Conservation (phyloP, 2,113 vertebrate genomes). For the Hemicordylus capensis region DNA sequence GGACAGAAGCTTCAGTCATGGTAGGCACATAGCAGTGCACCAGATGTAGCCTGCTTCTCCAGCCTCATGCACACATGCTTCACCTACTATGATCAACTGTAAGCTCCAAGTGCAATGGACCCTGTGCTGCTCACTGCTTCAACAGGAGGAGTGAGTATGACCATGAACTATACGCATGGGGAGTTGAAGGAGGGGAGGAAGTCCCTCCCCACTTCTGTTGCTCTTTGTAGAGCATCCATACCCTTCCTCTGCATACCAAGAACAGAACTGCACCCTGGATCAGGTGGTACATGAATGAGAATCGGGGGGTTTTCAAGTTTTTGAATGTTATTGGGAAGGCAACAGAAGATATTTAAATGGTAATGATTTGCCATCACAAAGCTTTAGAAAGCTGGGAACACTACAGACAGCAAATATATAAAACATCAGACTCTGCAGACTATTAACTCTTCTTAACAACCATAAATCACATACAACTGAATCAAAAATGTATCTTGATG, state of each 20-base stretch:
- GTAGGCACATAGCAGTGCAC: neutral
- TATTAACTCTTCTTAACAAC: conserved; percentile 17
- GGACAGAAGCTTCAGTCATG: neutral
- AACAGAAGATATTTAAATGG: neutral
- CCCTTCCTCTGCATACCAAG: neutral
- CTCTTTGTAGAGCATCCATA: neutral
- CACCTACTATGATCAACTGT: too few species aligned
- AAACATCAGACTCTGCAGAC: neutral
- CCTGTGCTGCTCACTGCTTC: neutral
- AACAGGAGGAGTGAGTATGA: neutral
- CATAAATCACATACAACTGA: conserved; percentile 1
- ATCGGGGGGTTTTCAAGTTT: neutral
- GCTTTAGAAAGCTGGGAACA: neutral
- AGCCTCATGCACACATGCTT: too few species aligned
- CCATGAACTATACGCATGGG: too few species aligned
- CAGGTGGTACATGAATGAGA: neutral
- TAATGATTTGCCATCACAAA: neutral
- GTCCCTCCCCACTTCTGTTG: neutral
- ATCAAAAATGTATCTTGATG: conserved; percentile 1
- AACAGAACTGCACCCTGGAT: neutral
- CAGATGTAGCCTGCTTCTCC: neutral
- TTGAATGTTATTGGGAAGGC: neutral
- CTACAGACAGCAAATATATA: neutral
- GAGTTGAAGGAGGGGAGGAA: neutral
- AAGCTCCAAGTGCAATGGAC: neutral